These are phyloP conservation scores for Dione vanillae DNA, from an alignment of 2,888 invertebrate species.

Conservation along the genomic window DNA sequence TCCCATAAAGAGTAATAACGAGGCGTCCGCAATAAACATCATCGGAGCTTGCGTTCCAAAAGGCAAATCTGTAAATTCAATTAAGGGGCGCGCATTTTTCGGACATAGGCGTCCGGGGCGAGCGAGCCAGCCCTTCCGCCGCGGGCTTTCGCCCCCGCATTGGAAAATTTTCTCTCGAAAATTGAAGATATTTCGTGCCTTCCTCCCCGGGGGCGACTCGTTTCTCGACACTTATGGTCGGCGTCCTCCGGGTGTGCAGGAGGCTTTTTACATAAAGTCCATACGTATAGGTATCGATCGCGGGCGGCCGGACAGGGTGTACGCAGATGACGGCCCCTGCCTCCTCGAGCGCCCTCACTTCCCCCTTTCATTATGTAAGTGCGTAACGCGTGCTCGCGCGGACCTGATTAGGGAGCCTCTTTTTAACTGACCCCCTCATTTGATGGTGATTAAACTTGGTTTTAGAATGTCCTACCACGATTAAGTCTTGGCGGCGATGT, in stretches of 20 bases:
- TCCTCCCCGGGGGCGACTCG: constrained; percentile 82
- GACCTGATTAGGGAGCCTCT: constrained; percentile 83
- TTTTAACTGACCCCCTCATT: constrained; percentile 83
- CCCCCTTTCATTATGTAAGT: constrained; percentile 85
- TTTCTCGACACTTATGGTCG: constrained; percentile 84
- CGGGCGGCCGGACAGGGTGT: constrained; percentile 81
- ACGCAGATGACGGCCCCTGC: constrained; percentile 82
- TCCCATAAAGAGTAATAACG: constrained; percentile 69
- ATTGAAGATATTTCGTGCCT: constrained; percentile 83
- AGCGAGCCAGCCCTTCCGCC: constrained; percentile 78
- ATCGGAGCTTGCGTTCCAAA: constrained; percentile 73
- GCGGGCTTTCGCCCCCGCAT: constrained; percentile 80
- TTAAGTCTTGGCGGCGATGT: constrained; percentile 52
- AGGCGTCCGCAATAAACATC: constrained; percentile 68
- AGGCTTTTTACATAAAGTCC: constrained; percentile 85
- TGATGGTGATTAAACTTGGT: constrained; percentile 81
- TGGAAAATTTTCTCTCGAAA: constrained; percentile 84
- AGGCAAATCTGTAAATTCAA: constrained; percentile 83
- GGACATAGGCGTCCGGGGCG: constrained; percentile 76
- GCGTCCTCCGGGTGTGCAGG: constrained; percentile 82
- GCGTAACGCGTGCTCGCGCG: constrained; percentile 83
- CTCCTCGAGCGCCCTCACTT: constrained; percentile 65
- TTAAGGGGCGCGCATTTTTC: constrained; percentile 82
- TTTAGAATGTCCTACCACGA: constrained; percentile 72
- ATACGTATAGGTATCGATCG: constrained; percentile 84